These are phyloP conservation scores for Ditylenchus dipsaci DNA, from an alignment of 1,140 invertebrate genomes.

Conservation along the genomic window DNA sequence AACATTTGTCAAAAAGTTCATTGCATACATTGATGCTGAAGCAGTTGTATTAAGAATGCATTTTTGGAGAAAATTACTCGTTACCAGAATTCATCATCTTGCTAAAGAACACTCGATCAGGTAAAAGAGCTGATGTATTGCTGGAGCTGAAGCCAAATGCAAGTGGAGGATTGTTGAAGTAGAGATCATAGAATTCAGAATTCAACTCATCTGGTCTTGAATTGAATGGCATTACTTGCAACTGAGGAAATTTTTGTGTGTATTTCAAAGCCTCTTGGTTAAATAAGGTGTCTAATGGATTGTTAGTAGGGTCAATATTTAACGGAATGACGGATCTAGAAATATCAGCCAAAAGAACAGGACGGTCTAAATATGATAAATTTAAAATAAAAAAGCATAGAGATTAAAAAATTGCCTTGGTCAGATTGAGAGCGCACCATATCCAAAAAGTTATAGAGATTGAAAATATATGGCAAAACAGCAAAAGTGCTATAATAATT, in stretches of 20 bases:
- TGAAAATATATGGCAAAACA: background rate
- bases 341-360: no score
- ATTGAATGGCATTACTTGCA: no score
- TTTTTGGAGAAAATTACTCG: background rate
- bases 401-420: no score
- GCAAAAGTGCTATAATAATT: background rate
- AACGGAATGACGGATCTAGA: no score
- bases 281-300: no score
- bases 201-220: background rate
- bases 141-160: background rate
- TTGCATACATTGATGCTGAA: background rate
- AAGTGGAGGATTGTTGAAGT: background rate
- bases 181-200: background rate
- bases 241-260: no score
- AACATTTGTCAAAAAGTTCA: background rate
- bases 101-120: background rate
- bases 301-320: no score
- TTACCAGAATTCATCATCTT: background rate
- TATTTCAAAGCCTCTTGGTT: no score
- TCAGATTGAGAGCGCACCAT: no score
- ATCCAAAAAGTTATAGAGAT: background rate
- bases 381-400: no score
- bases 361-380: no score
- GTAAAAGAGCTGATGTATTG: background rate
- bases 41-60: no score